Percentiles rank a stretch among this genome's conserved stretches.
Evolutionary conservation across 2,113 vertebrate species (phyloP).

Genomic region (Microtus pennsylvanicus): DNA sequence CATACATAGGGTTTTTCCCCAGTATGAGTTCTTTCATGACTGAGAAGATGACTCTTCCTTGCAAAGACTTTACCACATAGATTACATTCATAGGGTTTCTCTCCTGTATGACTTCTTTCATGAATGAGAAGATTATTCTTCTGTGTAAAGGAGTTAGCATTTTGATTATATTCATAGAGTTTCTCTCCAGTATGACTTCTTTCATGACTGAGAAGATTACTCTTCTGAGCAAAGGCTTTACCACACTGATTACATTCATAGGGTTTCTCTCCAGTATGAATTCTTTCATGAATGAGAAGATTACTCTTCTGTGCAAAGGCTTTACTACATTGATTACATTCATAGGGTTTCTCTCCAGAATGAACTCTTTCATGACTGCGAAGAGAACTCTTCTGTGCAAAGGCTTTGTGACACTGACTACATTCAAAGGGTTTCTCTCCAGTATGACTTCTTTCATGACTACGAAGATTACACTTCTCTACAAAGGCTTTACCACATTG

Average conservation of each 20-base stretch:
- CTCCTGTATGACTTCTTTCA: neutral
- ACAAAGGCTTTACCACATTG: neutral
- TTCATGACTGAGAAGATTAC: neutral
- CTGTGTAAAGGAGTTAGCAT: neutral
- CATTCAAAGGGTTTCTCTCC: neutral
- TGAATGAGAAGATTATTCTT: neutral
- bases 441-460: neutral
- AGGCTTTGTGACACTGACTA: neutral
- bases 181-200: neutral
- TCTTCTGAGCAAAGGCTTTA: neutral
- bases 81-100: neutral
- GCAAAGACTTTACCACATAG: neutral
- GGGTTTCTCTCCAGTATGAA: neutral
- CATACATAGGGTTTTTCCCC: neutral
- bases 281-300: neutral
- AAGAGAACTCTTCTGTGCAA: neutral
- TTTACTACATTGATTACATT: neutral
- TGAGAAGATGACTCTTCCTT: neutral
- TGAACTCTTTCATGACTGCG: neutral
- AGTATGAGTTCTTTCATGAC: neutral
- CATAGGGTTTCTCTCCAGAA: neutral
- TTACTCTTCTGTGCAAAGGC: neutral
- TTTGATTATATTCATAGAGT: neutral
- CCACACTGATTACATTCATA: neutral
- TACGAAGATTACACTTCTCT: neutral